Percentiles rank a stretch among this genome's conserved stretches.
These are phyloP conservation scores for Dolomedes plantarius DNA, from an alignment of 2,888 invertebrate species.

Conservation along the genomic window DNA sequence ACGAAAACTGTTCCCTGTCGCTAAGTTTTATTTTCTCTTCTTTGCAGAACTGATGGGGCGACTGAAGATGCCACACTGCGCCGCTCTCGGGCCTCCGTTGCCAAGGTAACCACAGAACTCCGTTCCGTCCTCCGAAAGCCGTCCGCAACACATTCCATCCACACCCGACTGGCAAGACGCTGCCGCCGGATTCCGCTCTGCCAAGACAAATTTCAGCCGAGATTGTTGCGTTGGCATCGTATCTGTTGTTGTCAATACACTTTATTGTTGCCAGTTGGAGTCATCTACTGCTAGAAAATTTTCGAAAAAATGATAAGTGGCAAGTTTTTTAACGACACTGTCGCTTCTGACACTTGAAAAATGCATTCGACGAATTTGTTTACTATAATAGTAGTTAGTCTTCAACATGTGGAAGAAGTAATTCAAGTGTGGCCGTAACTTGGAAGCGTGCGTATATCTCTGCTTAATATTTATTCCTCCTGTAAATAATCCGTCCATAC, in stretches of 20 bases:
- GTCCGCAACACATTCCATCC: conserved; percentile 61
- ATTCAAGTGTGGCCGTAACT: no score
- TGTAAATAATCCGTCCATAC: not conserved
- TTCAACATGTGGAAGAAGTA: no score
- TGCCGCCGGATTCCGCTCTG: not conserved
- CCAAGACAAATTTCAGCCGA: not conserved
- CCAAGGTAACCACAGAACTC: conserved; percentile 50
- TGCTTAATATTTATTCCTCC: no score
- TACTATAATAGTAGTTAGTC: no score
- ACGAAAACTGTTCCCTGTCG: conserved; percentile 1
- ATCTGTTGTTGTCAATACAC: no score
- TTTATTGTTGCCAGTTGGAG: not conserved
- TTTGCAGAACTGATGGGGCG: conserved; percentile 43
- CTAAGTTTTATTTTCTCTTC: conserved; percentile 21
- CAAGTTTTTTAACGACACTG: no score
- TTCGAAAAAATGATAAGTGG: no score
- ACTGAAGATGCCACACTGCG: conserved; percentile 32
- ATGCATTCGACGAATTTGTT: no score
- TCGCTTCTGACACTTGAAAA: no score
- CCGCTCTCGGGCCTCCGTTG: conserved; percentile 54
- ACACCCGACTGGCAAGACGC: conserved; percentile 40
- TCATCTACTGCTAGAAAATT: not conserved
- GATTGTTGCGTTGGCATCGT: not conserved
- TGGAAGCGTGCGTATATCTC: no score
- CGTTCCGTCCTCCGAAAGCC: conserved; percentile 27